Base-by-base conservation (phyloP, 2,113 vertebrate species). In the Centropus unirufus region DNA sequence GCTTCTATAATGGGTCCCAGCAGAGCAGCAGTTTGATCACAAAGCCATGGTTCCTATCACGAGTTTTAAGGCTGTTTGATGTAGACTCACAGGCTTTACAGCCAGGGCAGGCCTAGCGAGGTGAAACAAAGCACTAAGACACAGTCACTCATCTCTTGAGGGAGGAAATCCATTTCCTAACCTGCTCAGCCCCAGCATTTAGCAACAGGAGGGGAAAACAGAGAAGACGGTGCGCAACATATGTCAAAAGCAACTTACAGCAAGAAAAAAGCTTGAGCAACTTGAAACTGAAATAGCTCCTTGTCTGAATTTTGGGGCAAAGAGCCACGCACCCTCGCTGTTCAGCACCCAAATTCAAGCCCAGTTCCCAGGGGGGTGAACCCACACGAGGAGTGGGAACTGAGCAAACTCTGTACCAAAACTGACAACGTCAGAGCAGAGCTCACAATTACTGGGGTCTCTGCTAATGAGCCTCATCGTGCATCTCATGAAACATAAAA, bases 221-320 rank as follows among this genome's bases (percentile, higher is more conserved):
- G 55, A 95, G 82, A 77, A 92, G 70, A 58, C 1, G 21, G 19
- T 23, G 75, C 54, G 84, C 74, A 92, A 96, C 59, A 13, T 70
- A 83, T 36, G 86, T 76, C 88, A 70, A 91, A 86, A 89, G 54
- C 80, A 34, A 75, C 75, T 80, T 75, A 64, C 68, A 87, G 76
- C 92, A 92, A 84, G 67, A 73, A 69, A 76, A 90, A 87, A 40
- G 30, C 69, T 92, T 94, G 91, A 93, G 95, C 91, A 96, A 97
- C 67, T 57, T 74, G 61, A 68, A 89, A 83, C 61, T 89, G 83
- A 89, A 96, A 36, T 79, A 93, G 51, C 40, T 15, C 12, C 4
- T 17, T 64, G 68, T 69, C 36, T 78, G 58, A 36, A 49, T 94
- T 6, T 51, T 39, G 69, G 54, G 19, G 32, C 36, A 73, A 57